These are phyloP conservation scores for Chalcis sispes DNA, from an alignment of 2,888 invertebrate genomes.

Conservation along the genomic window DNA sequence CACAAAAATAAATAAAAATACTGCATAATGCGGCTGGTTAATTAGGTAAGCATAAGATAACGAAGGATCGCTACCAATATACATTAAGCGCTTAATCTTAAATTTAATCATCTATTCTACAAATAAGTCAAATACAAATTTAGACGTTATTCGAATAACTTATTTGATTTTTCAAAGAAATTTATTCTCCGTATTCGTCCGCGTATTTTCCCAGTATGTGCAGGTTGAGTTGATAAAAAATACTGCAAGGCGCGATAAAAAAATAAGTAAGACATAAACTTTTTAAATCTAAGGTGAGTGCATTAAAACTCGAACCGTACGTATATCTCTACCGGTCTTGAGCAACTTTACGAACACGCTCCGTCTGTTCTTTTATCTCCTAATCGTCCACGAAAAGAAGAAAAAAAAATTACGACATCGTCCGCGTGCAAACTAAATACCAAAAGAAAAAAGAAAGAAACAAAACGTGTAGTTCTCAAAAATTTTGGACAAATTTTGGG, in stretches of 20 bases:
- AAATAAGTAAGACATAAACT: constrained; percentile 29
- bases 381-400: too few species aligned
- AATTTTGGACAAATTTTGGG: too few species aligned
- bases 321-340: neutral
- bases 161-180: too few species aligned
- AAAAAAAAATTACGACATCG: neutral
- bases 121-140: too few species aligned
- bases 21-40: too few species aligned
- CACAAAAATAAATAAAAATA: too few species aligned
- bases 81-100: too few species aligned
- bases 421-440: neutral
- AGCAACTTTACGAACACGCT: neutral
- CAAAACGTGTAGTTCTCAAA: neutral
- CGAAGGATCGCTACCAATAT: too few species aligned
- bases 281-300: neutral
- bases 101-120: too few species aligned
- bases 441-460: neutral
- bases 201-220: neutral
- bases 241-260: neutral
- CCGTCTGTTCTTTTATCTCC: neutral
- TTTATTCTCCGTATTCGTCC: neutral
- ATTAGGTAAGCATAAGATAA: too few species aligned
- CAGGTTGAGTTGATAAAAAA: neutral
- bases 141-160: too few species aligned
- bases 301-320: constrained; percentile 19